Conservation (phyloP, 2,797 vertebrate species). For the Melanotaenia parkinsoni region DNA sequence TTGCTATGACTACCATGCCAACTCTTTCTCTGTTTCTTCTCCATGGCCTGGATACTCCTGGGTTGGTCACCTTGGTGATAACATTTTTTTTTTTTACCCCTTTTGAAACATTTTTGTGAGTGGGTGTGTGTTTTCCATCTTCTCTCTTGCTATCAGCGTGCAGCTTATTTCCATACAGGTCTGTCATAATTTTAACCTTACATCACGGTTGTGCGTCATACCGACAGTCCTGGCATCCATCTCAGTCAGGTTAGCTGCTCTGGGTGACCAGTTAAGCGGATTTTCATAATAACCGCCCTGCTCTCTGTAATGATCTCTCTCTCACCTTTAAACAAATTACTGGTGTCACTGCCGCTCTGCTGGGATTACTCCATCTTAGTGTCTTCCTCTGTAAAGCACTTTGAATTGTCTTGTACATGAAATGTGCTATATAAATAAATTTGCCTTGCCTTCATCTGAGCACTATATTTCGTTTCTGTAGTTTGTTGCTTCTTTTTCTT, state of each 20-base stretch:
- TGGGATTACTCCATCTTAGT: constrained; percentile 18
- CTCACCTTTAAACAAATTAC: constrained; percentile 55
- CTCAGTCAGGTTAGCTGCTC: constrained; percentile 40
- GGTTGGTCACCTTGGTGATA: constrained; percentile 40
- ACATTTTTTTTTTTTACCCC: constrained; percentile 14
- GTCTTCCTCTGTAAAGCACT: neutral
- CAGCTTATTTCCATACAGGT: constrained; percentile 16
- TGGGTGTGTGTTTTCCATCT: constrained; percentile 8
- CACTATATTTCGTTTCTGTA: constrained; percentile 1
- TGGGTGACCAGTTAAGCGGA: constrained; percentile 45
- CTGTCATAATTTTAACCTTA: constrained; percentile 5
- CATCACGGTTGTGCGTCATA: neutral
- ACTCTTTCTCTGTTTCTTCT: constrained; percentile 33
- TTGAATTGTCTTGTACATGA: too few species aligned
- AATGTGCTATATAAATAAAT: too few species aligned
- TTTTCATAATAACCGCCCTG: constrained; percentile 48
- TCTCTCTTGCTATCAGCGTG: constrained; percentile 2
- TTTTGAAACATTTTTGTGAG: constrained; percentile 38
- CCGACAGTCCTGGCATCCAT: constrained; percentile 34
- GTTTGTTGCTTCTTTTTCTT: neutral
- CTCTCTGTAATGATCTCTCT: constrained; percentile 45
- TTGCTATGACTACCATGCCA: constrained; percentile 73
- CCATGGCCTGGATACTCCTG: constrained; percentile 44
- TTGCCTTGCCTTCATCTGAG: neutral
- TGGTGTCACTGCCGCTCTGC: constrained; percentile 25